Conservation (phyloP, 2,113 vertebrate genomes). For the Setophaga petechia region DNA sequence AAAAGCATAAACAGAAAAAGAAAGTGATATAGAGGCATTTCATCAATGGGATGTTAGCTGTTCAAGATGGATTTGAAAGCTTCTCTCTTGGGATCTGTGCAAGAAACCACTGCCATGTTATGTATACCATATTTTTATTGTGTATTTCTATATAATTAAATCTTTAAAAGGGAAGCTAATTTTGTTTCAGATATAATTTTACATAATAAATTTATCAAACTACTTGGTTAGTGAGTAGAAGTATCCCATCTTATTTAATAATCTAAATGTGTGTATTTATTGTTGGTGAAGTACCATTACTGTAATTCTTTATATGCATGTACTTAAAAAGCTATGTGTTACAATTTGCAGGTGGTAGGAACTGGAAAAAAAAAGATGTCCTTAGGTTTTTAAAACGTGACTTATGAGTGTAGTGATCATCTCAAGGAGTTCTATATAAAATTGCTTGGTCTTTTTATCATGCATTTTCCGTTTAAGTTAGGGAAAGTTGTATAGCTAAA, state of each 20-base stretch:
- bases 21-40: not conserved
- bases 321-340: not conserved
- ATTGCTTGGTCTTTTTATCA: not conserved
- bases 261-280: not conserved
- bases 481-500: not conserved
- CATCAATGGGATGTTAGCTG: not conserved
- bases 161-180: not conserved
- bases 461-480: constrained; percentile 12
- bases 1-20: not conserved
- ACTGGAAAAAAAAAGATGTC: not conserved
- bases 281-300: not conserved
- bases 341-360: not conserved
- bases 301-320: not conserved
- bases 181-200: not conserved
- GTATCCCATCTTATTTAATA: not conserved
- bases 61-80: not conserved
- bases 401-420: not conserved
- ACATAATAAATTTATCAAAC: not conserved
- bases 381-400: not conserved
- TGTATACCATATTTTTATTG: not conserved
- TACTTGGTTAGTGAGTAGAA: not conserved
- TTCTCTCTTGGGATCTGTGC: not conserved
- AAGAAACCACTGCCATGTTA: not conserved
- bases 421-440: not conserved
- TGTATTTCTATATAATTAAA: not conserved